phyloP scores from a whole-genome alignment of 2,888 invertebrate genomes.

The Cataglyphis livida region DNA sequence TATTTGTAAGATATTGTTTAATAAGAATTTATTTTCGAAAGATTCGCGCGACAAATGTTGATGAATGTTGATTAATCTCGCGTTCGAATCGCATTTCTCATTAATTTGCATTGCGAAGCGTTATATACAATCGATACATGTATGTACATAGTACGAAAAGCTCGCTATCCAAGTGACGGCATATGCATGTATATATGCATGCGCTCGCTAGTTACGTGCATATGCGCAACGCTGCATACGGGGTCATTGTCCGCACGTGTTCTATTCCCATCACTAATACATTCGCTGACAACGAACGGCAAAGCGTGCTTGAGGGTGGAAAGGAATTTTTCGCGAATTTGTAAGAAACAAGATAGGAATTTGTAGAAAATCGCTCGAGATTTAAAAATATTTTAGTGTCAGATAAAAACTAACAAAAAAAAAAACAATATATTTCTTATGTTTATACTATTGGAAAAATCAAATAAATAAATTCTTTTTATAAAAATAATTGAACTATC shows the following conservation, averaged over 20 bases:
- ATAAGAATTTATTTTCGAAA: too few relatives aligned
- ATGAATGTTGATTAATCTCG: constrained; percentile 19
- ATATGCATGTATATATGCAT: constrained; percentile 44
- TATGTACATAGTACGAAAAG: constrained; percentile 28
- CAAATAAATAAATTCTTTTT: too few relatives aligned
- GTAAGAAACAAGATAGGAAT: not conserved
- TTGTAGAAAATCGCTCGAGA: not conserved
- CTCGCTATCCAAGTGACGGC: constrained; percentile 41
- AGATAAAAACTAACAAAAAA: too few relatives aligned
- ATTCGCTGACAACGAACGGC: constrained; percentile 26
- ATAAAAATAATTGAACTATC: too few relatives aligned
- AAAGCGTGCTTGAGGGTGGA: constrained; percentile 20
- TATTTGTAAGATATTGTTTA: not conserved
- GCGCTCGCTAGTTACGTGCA: constrained; percentile 50
- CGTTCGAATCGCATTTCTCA: constrained; percentile 1
- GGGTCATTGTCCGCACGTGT: constrained; percentile 67
- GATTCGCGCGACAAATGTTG: not conserved
- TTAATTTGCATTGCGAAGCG: constrained; percentile 36
- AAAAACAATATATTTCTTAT: too few relatives aligned
- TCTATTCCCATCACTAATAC: constrained; percentile 65
- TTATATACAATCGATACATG: constrained; percentile 33
- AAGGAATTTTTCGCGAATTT: constrained; percentile 18
- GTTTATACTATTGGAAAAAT: too few relatives aligned
- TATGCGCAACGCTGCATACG: constrained; percentile 45
- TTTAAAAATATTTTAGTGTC: too few relatives aligned